phyloP scores from a whole-genome alignment of 30 jellyfish, hydroid and myxozoan species.

The Chrysaora quinquecirrha region DNA sequence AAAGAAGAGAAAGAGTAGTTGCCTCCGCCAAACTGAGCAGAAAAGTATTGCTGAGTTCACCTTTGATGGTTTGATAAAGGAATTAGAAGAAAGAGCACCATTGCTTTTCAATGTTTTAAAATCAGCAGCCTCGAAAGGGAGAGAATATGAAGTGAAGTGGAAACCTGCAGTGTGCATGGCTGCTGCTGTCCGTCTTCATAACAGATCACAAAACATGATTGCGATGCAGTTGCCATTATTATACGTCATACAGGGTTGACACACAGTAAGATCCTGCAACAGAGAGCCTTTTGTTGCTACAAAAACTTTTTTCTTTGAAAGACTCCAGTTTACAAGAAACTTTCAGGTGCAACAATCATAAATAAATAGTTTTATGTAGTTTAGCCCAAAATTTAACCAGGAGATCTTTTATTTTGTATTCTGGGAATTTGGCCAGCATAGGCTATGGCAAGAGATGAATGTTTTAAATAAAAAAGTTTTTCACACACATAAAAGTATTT shows the following conservation, averaged over 20 bases:
- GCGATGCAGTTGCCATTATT: neutral
- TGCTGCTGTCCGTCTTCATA: neutral
- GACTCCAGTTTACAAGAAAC: neutral
- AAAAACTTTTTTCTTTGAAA: neutral
- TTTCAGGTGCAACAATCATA: too few species aligned
- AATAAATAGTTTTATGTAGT: neutral
- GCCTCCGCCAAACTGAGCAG: too few species aligned
- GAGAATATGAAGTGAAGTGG: conserved; percentile 2
- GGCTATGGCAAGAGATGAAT: too few species aligned
- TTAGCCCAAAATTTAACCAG: neutral
- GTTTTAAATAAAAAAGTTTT: too few species aligned
- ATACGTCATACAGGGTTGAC: neutral
- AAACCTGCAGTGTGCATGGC: conserved; percentile 8
- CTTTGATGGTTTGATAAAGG: neutral
- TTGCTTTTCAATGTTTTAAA: neutral
- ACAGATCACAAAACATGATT: neutral
- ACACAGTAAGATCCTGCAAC: too few species aligned
- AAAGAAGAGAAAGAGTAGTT: too few species aligned
- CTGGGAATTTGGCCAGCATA: too few species aligned
- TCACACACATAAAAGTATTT: too few species aligned
- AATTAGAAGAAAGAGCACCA: conserved; percentile 11
- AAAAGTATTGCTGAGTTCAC: neutral
- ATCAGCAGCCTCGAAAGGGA: conserved; percentile 10
- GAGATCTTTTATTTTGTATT: neutral
- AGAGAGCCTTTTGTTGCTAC: neutral